These are phyloP conservation scores for Scolanthus callimorphus DNA, from an alignment of 92 coral and sea anemone species.

Conservation along the genomic window DNA sequence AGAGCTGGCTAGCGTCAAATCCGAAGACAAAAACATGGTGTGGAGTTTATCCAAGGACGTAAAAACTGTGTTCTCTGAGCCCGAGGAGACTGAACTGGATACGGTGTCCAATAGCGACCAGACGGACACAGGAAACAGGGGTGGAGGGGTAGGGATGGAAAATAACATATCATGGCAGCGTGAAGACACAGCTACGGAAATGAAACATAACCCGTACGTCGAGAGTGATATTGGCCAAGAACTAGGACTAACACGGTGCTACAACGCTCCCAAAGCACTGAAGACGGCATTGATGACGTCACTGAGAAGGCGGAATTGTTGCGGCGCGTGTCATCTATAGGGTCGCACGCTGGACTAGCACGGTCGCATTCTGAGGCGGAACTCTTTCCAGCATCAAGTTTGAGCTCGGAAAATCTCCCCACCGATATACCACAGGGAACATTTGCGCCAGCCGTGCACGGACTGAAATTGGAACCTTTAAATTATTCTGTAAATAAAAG, in stretches of 20 bases:
- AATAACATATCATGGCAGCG: conserved; percentile 4
- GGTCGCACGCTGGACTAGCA: neutral
- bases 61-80: conserved; percentile 46
- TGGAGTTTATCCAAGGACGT: conserved; percentile 53
- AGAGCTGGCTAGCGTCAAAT: conserved; percentile 63
- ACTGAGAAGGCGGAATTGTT: neutral
- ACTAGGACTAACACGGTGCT: too few relatives aligned
- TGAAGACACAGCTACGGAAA: conserved; percentile 20
- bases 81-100: conserved; percentile 12
- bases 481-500: conserved; percentile 6
- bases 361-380: conserved; percentile 35
- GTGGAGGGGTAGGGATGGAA: too few relatives aligned
- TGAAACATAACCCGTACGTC: conserved; percentile 69
- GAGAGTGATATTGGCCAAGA: conserved; percentile 24
- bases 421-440: neutral
- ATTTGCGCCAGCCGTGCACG: conserved; percentile 8
- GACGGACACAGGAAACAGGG: neutral
- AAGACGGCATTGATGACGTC: conserved; percentile 11
- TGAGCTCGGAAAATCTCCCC: neutral
- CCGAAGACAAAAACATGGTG: conserved; percentile 35
- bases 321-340: conserved; percentile 13
- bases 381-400: neutral
- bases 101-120: too few relatives aligned
- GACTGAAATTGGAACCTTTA: conserved; percentile 33
- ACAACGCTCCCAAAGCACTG: conserved; percentile 35